A percentile compares a stretch with the other conserved stretches of the same genome.
Evolutionary conservation across 2,797 vertebrate species (phyloP).

Genomic region (Galaxias olidus): DNA sequence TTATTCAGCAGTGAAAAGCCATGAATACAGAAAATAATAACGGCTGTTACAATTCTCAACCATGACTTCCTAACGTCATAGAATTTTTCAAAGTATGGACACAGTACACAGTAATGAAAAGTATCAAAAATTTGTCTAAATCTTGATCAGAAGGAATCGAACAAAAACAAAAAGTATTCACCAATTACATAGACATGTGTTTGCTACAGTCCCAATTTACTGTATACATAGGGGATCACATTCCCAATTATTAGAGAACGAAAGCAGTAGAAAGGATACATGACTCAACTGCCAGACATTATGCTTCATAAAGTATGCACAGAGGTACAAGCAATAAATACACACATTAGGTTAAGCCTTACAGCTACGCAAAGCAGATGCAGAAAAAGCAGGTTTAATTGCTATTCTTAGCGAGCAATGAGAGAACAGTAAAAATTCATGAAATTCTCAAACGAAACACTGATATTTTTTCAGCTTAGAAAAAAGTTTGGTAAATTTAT

Average conservation of each 20-base stretch:
- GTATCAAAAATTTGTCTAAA: slow-evolving; percentile 94
- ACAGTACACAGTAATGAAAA: slow-evolving; percentile 99
- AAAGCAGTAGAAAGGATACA: slow-evolving; percentile 98
- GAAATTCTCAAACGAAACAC: slow-evolving; percentile 99
- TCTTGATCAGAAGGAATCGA: slow-evolving; percentile 90
- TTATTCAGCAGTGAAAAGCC: slow-evolving; percentile 99
- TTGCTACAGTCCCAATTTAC: slow-evolving; percentile 99
- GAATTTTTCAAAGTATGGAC: slow-evolving; percentile 97
- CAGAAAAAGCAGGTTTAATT: slow-evolving; percentile 93
- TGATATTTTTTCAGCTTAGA: slow-evolving; percentile 88
- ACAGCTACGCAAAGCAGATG: slow-evolving; percentile 99
- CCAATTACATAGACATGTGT: slow-evolving; percentile 98
- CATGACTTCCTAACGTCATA: slow-evolving; percentile 99
- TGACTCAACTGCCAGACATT: slow-evolving; percentile 99
- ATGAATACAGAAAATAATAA: slow-evolving; percentile 99
- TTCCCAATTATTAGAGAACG: slow-evolving; percentile 96
- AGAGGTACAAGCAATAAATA: slow-evolving; percentile 99
- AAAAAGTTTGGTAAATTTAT: slow-evolving; percentile 99
- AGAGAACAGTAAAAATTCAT: slow-evolving; percentile 99
- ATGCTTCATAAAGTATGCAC: slow-evolving; percentile 99
- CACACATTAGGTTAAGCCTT: slow-evolving; percentile 99
- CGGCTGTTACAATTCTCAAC: slow-evolving; percentile 99
- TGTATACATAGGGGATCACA: slow-evolving; percentile 98
- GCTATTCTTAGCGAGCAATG: slow-evolving; percentile 99
- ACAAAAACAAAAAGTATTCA: slow-evolving; percentile 89